Base-by-base conservation (phyloP, 2,113 vertebrate genomes). In the Phasianus colchicus region DNA sequence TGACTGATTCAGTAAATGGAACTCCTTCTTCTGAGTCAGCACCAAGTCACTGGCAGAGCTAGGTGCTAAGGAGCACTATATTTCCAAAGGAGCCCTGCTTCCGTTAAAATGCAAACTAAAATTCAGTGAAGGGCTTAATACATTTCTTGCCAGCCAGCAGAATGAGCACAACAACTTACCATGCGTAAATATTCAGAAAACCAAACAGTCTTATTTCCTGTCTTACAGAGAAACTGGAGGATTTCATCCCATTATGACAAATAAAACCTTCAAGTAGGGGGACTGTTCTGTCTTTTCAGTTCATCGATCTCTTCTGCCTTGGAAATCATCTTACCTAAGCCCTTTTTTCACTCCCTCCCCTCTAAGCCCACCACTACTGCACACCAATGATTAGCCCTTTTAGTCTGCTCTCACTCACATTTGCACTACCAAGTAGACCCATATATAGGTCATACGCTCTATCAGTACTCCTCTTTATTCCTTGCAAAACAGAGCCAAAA, bases 1-100 rank as follows among this genome's bases (percentile, higher is more conserved):
- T 3, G 60, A 38, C 67, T 88, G 78, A 93, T 21, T 45, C 82
- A 77, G 42, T 2, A 18, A 83, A 24, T 30, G 67, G 42, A 70
- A 71, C 75, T 57, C 29, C 76, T 50, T 91, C 66, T 91, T 91
- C 66, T 91, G 84, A 95, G 29, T 92, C 89, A 96, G 82, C 72
- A 57, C 60, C 9, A 9, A 95, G 52, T 92, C 94, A 95, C 55
- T 89, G 82, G 24, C 70, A 67, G 71, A 64, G 45, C 66, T 80
- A 47, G 36, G 82, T 3, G 5, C n/a, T 58, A 1, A 8, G 50
- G 34, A 76, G 43, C 40, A 48, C 6, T 15, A 21, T 5, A 69
- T 70, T 92, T 48, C 48, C 55, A 57, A 66, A 83, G 16, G 3
- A 73, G 24, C 36, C 0, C 1, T 40, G 21, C 54, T 93, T 79